Conservation (phyloP, 2,888 invertebrate genomes). For the Caenorhabditis sp. region DNA sequence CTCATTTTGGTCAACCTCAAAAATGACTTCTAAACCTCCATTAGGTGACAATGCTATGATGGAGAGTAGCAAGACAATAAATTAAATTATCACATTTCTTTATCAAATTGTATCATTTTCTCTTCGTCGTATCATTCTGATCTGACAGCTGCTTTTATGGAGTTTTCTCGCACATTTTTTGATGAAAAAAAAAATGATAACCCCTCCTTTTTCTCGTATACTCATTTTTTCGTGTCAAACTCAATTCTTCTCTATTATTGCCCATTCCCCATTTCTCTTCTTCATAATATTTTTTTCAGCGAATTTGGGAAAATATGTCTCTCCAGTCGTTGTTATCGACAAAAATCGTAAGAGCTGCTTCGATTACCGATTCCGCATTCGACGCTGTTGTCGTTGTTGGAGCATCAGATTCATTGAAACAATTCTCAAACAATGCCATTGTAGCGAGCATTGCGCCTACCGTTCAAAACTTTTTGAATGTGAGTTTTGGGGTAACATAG, state of each 20-base stretch:
- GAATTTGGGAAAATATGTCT: slow-evolving; percentile 16
- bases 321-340: slow-evolving; percentile 39
- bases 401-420: slow-evolving; percentile 40
- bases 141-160: too few species aligned
- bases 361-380: slow-evolving; percentile 53
- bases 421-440: slow-evolving; percentile 27
- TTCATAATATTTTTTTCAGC: not conserved
- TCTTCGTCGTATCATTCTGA: too few species aligned
- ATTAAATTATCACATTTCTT: too few species aligned
- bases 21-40: too few species aligned
- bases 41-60: too few species aligned
- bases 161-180: too few species aligned
- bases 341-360: slow-evolving; percentile 39
- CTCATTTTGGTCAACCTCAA: too few species aligned
- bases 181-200: too few species aligned
- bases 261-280: not conserved
- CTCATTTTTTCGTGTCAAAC: slow-evolving; percentile 6
- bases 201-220: slow-evolving; percentile 1
- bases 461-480: slow-evolving; percentile 38
- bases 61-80: too few species aligned
- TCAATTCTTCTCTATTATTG: slow-evolving; percentile 12
- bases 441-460: slow-evolving; percentile 39
- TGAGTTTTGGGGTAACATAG: slow-evolving; percentile 5
- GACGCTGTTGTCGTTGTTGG: slow-evolving; percentile 64
- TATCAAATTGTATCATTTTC: too few species aligned